Conservation (phyloP, 1,140 invertebrate genomes). For the Trigoniulus corallinus region DNA sequence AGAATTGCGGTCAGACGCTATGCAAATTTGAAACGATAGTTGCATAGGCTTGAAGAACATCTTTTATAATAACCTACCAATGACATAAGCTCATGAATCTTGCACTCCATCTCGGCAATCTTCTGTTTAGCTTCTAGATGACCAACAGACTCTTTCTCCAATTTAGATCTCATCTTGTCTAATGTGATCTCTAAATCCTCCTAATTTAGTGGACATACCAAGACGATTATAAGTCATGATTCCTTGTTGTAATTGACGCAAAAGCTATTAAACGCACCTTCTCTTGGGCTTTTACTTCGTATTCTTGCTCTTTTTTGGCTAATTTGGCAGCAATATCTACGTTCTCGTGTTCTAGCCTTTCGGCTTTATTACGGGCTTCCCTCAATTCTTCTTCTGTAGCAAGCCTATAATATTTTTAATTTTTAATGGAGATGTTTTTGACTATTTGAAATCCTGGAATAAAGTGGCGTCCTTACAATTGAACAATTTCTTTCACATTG, state of each 20-base stretch:
- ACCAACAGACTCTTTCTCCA: conserved; percentile 74
- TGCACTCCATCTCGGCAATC: conserved; percentile 51
- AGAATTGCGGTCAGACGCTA: too few relatives aligned
- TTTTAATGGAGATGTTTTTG: not conserved
- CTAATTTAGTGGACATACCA: conserved; percentile 21
- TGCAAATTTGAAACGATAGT: too few relatives aligned
- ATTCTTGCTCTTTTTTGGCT: conserved; percentile 82
- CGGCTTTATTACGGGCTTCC: conserved; percentile 65
- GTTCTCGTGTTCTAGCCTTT: conserved; percentile 76
- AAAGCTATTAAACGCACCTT: conserved; percentile 39
- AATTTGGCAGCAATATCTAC: conserved; percentile 65
- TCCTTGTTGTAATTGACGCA: too few relatives aligned
- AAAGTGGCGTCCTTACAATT: conserved; percentile 35
- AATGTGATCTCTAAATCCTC: conserved; percentile 77
- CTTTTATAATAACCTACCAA: conserved; percentile 21
- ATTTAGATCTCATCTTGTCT: conserved; percentile 62
- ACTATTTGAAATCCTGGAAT: not conserved
- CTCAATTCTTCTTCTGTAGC: conserved; percentile 88
- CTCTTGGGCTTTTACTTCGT: conserved; percentile 73
- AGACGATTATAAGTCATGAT: not conserved
- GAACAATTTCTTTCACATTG: conserved; percentile 79
- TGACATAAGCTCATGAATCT: conserved; percentile 49
- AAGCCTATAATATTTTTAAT: conserved; percentile 30
- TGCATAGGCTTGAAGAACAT: not conserved
- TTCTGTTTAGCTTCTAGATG: conserved; percentile 74